phyloP scores from a whole-genome alignment of 2,113 vertebrate species.

The Hucho hucho region DNA sequence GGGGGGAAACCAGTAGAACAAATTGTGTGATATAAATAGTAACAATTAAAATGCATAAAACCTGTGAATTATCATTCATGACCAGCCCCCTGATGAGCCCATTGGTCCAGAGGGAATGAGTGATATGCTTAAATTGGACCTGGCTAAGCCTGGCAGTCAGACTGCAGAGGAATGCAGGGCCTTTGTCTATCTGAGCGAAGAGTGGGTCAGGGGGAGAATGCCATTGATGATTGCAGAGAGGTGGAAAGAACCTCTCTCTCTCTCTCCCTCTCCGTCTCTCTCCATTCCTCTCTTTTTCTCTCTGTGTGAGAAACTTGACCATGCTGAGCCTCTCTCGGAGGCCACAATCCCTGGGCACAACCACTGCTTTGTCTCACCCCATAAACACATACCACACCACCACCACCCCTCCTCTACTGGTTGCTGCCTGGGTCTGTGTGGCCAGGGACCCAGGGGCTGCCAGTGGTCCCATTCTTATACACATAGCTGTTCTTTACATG shows the following conservation, averaged over 20 bases:
- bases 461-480: conserved; percentile 66
- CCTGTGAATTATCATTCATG: not conserved
- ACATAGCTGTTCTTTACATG: conserved; percentile 55
- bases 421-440: conserved; percentile 57
- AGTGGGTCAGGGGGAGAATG: conserved; percentile 77
- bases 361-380: conserved; percentile 77
- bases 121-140: conserved; percentile 63
- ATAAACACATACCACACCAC: conserved; percentile 73
- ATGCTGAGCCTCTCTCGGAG: conserved; percentile 63
- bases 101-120: conserved; percentile 60
- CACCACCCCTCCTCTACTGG: conserved; percentile 68
- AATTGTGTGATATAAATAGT: not conserved
- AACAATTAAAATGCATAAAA: not conserved
- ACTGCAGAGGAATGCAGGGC: conserved; percentile 75
- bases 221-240: conserved; percentile 79
- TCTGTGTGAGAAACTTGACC: conserved; percentile 75
- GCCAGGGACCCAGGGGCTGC: conserved; percentile 61
- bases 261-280: conserved; percentile 58
- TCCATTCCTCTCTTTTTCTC: conserved; percentile 52
- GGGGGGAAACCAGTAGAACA: not conserved
- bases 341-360: conserved; percentile 71
- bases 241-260: conserved; percentile 73
- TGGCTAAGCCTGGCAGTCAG: conserved; percentile 51
- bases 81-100: not conserved
- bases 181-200: conserved; percentile 76